Base-by-base conservation (phyloP, 2,113 vertebrate species). In the Martes martes region DNA sequence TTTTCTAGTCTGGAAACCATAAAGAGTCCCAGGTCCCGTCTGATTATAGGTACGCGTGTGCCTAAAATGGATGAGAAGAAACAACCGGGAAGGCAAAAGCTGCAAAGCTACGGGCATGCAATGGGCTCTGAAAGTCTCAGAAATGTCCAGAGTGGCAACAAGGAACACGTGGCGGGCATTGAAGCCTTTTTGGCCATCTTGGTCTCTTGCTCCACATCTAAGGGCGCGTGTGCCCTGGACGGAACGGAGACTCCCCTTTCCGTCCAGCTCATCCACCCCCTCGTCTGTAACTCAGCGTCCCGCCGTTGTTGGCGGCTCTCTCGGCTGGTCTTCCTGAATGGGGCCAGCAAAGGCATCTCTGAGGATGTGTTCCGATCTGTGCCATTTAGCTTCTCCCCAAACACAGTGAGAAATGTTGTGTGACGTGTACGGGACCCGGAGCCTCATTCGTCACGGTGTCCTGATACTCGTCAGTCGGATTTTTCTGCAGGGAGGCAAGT, bases 31-130 rank as follows among this genome's bases (percentile, higher is more conserved):
- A 1, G 84, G 98, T 98, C 98, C 94, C 98, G 97, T 98, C 97
- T 98, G 98, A 99, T 99, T 98, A 98, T 89, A 98, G 97, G 99
- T 98, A 98, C 98, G 98, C 96, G 98, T 97, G 92, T 97, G 98
- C 98, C 99, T 88, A 98, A 96, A 98, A 97, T 95, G 98, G 98
- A 98, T 98, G 97, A 98, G 97, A 99, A 97, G 96, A 99, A 99
- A 99, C 19, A 98, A 69, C 71, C 97, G 98, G 97, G 98, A 98
- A 98, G 98, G 97, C 98, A 97, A 97, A 98, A 98, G 98, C 97
- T 97, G 98, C 98, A 98, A 98, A 97, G 98, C 97, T 99, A 99
- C 98, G 99, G 95, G 98, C 98, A 99, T 99, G 99, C 99, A 99
- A 98, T 89, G 98, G 92, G 96, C 98, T 98, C 98, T 99, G 94